These are phyloP conservation scores for Elephas maximus DNA, from an alignment of 2,113 vertebrate species.

Conservation along the genomic window DNA sequence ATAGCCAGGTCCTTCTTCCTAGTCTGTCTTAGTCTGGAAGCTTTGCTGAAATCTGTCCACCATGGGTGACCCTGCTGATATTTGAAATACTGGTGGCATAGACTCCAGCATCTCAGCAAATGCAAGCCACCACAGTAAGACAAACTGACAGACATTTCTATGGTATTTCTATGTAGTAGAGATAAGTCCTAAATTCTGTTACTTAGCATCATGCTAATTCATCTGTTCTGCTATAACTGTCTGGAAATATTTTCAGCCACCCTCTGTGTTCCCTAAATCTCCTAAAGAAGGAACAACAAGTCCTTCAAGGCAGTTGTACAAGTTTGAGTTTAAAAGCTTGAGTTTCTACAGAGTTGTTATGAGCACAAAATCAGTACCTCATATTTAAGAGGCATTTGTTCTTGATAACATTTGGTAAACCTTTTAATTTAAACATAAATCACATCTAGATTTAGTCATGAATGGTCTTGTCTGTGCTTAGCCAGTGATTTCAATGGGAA, in stretches of 20 bases:
- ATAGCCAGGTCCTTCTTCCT: too few species aligned
- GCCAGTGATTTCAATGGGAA: not conserved
- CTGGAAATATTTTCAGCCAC: not conserved
- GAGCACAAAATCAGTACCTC: not conserved
- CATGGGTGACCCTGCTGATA: too few species aligned
- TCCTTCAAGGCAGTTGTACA: not conserved
- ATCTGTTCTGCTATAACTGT: not conserved
- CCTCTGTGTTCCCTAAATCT: not conserved
- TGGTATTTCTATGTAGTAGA: not conserved
- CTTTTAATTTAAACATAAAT: not conserved
- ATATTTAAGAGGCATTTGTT: not conserved
- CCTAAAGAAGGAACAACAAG: not conserved
- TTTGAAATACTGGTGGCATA: too few species aligned
- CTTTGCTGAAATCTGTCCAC: too few species aligned
- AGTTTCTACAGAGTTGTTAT: not conserved
- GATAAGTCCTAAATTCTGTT: not conserved
- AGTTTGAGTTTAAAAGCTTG: not conserved
- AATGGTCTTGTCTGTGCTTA: not conserved
- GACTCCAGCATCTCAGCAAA: too few species aligned
- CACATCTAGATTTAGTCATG: not conserved
- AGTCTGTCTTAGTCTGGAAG: too few species aligned
- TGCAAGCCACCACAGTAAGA: too few species aligned
- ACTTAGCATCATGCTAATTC: not conserved
- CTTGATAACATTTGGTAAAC: constrained; percentile 9
- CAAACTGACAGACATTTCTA: too few species aligned